These are phyloP conservation scores for Cynodonichthys magdalenae DNA, from an alignment of 2,797 vertebrate genomes.

Conservation along the genomic window DNA sequence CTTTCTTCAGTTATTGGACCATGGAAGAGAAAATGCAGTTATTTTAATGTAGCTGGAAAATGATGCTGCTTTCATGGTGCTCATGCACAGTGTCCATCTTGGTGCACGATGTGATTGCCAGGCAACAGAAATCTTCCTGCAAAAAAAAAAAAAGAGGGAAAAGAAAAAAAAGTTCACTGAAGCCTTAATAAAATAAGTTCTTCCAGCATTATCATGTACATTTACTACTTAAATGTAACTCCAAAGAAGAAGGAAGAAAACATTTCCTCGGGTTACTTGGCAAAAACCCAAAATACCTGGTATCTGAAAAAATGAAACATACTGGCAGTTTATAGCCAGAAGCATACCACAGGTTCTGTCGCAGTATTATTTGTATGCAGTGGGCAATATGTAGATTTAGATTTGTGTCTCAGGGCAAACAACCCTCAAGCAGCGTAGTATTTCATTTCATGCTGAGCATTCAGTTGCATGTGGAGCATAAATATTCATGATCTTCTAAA, in stretches of 20 bases:
- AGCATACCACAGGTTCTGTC: constrained; percentile 52
- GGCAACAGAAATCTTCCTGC: constrained; percentile 34
- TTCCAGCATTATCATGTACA: constrained; percentile 3
- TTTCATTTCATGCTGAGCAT: constrained; percentile 74
- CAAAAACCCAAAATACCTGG: constrained; percentile 23
- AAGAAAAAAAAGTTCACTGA: not conserved
- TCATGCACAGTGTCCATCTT: constrained; percentile 51
- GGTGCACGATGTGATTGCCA: constrained; percentile 49
- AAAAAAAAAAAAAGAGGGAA: constrained; percentile 12
- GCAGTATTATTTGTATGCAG: constrained; percentile 69
- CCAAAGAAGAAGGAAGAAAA: not conserved
- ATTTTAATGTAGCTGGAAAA: constrained; percentile 76
- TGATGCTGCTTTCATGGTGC: constrained; percentile 52
- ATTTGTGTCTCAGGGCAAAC: constrained; percentile 74
- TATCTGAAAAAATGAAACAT: constrained; percentile 41
- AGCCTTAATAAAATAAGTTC: constrained; percentile 22
- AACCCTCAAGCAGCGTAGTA: constrained; percentile 68
- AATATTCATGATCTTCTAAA: constrained; percentile 77
- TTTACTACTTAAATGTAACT: constrained; percentile 10
- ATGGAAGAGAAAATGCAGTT: constrained; percentile 79
- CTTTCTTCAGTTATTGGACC: constrained; percentile 78
- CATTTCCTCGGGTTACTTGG: not conserved
- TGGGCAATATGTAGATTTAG: constrained; percentile 72
- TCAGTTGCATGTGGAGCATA: constrained; percentile 64
- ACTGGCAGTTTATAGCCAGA: constrained; percentile 32